Conservation (phyloP, 2,113 vertebrate species). For the Dromiciops gliroides region DNA sequence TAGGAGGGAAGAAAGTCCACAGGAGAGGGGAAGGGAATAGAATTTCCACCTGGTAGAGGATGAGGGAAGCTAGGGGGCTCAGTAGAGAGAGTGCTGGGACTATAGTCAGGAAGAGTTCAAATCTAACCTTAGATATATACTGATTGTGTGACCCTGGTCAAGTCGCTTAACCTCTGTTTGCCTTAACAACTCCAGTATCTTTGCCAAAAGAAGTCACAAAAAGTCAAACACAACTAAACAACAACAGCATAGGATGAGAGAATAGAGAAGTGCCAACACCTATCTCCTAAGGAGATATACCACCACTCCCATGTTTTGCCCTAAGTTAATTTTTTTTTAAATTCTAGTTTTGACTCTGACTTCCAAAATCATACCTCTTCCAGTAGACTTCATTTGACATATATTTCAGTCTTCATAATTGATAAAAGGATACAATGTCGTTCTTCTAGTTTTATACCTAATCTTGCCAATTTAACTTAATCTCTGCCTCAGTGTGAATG, state of each 20-base stretch:
- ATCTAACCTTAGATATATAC: neutral
- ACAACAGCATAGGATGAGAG: neutral
- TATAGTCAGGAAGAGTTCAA: neutral
- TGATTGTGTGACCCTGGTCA: neutral
- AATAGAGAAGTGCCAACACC: neutral
- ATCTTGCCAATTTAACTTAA: constrained; percentile 47
- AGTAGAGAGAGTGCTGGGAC: neutral
- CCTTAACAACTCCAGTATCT: neutral
- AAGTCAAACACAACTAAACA: neutral
- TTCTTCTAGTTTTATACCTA: constrained; percentile 53
- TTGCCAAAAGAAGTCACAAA: neutral
- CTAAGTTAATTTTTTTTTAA: no score
- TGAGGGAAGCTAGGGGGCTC: neutral
- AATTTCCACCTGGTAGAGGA: neutral
- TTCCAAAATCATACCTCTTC: neutral
- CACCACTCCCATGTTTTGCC: neutral
- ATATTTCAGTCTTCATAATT: constrained; percentile 45
- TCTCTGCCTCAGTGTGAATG: constrained; percentile 46
- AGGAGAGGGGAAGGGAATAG: neutral
- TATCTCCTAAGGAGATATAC: neutral
- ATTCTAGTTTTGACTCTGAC: neutral
- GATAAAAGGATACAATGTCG: constrained; percentile 13
- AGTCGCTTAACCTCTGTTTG: neutral
- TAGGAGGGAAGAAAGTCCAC: neutral
- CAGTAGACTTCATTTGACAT: constrained; percentile 10